These are phyloP conservation scores for Drosophila parthenogenetica DNA, from an alignment of 2,888 invertebrate genomes.

Conservation along the genomic window DNA sequence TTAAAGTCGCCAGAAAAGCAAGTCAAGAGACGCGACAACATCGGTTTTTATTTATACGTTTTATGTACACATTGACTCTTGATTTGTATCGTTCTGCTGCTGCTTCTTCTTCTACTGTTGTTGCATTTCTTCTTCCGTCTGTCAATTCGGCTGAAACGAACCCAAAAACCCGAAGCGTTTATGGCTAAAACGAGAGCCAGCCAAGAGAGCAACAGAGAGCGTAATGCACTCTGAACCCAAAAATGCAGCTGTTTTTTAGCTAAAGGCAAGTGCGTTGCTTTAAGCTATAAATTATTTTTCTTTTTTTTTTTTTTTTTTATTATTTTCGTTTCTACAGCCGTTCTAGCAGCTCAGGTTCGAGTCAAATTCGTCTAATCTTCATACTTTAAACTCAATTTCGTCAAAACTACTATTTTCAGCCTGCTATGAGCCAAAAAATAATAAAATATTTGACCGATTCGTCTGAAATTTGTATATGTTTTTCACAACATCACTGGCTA, in stretches of 20 bases:
- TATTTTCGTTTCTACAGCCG: too few relatives aligned
- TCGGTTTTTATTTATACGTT: conserved; percentile 35
- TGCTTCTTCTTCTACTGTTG: conserved; percentile 21
- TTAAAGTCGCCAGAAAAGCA: conserved; percentile 45
- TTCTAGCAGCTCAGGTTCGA: too few relatives aligned
- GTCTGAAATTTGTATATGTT: too few relatives aligned
- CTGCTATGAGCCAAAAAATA: too few relatives aligned
- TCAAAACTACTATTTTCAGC: too few relatives aligned
- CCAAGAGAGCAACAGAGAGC: not conserved
- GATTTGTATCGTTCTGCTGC: conserved; percentile 15
- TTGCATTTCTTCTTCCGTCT: conserved; percentile 37
- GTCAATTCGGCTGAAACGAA: conserved; percentile 34
- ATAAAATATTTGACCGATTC: too few relatives aligned
- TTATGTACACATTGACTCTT: conserved; percentile 58
- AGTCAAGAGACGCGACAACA: conserved; percentile 24
- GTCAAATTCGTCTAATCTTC: too few relatives aligned
- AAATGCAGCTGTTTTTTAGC: conserved; percentile 4
- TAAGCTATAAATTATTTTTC: too few relatives aligned
- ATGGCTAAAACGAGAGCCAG: not conserved
- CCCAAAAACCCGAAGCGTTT: not conserved
- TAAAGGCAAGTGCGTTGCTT: too few relatives aligned
- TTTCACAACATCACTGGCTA: too few relatives aligned
- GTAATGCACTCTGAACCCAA: conserved; percentile 2
- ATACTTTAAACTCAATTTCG: too few relatives aligned
- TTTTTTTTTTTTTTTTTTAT: too few relatives aligned